Base-by-base conservation (phyloP, 2,888 invertebrate genomes). In the Caenorhabditis afra region DNA sequence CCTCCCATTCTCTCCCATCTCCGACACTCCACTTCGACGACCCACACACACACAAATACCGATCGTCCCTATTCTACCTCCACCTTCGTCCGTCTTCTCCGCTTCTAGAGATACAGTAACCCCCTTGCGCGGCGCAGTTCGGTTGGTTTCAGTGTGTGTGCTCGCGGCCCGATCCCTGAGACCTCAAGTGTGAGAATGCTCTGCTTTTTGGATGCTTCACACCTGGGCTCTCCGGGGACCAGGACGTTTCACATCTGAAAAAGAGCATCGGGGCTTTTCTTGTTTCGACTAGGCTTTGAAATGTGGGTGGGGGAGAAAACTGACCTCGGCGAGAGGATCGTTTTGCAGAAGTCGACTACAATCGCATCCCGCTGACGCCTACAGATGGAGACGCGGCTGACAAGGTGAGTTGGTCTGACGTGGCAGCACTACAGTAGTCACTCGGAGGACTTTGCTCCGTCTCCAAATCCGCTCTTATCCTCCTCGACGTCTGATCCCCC, bases 131-230 rank as follows among this genome's bases (percentile, higher is more conserved):
- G n/a, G n/a, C n/a, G n/a, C n/a, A n/a, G n/a, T 50, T 70, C 62
- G 70, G 70, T 70, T 71, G 71, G 71, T 71, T 71, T 61, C 35
- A 29, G 5, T 44, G 16, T 45, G 14, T 14, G 45, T 71, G 71
- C 71, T 64, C 37, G 12, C 58, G 58, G 22, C 80, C 79, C 80
- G 77, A 18, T 83, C 83, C 83, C 83, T 83, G 83, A 83, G 83
- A 83, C 83, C 83, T 83, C 81, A 81, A 78, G 79, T 79, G 79
- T 75, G 79, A 79, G 62, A 29, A 18, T 20, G 20, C 50, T 5
- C 29, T 29, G 3, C 29, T 3, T 3, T 23, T 11, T 53, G 20
- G 35, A 64, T 58, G 65, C 41, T 67, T 75, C 75, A 75, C 74
- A 45, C 68, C 62, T 79, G 79, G 57, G 79, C 79, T 79, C 79